phyloP scores from a whole-genome alignment of 2,888 invertebrate genomes.

The Mechanitis messenoides region DNA sequence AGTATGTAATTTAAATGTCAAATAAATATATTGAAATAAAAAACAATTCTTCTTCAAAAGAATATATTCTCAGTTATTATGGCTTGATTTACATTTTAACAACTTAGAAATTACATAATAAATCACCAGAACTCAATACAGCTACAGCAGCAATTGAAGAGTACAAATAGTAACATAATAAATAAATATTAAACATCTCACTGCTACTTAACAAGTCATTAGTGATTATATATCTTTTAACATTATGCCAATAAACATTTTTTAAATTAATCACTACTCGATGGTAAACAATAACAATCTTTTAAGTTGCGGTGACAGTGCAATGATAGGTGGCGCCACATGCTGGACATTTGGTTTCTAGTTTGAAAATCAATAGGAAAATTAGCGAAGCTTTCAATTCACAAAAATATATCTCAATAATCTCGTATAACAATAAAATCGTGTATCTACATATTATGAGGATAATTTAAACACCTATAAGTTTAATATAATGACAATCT shows the following conservation, averaged over 20 bases:
- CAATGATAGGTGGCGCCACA: neutral
- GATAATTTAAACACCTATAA: conserved; percentile 15
- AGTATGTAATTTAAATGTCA: neutral
- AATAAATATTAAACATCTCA: conserved; percentile 70
- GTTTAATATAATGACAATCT: conserved; percentile 11
- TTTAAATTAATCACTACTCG: conserved; percentile 48
- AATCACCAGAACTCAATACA: conserved; percentile 71
- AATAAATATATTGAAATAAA: conserved; percentile 31
- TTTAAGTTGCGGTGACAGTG: conserved; percentile 39
- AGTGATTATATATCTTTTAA: conserved; percentile 65
- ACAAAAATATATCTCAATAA: conserved; percentile 26
- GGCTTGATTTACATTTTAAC: conserved; percentile 76
- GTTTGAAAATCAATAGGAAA: neutral
- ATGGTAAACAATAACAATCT: conserved; percentile 59
- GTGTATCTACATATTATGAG: conserved; percentile 14
- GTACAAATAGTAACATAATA: conserved; percentile 66
- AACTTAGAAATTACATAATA: conserved; percentile 74
- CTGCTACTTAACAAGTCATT: conserved; percentile 73
- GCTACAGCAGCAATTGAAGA: conserved; percentile 63
- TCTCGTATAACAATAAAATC: conserved; percentile 20
- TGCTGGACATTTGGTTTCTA: neutral
- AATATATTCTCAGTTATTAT: conserved; percentile 77
- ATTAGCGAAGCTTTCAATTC: conserved; percentile 16
- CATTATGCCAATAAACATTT: conserved; percentile 67
- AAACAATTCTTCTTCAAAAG: conserved; percentile 63